A percentile compares a stretch with the other conserved stretches of the same genome.
Evolutionary conservation across 1,140 invertebrate species (phyloP).

Genomic region (Microplitis mediator): DNA sequence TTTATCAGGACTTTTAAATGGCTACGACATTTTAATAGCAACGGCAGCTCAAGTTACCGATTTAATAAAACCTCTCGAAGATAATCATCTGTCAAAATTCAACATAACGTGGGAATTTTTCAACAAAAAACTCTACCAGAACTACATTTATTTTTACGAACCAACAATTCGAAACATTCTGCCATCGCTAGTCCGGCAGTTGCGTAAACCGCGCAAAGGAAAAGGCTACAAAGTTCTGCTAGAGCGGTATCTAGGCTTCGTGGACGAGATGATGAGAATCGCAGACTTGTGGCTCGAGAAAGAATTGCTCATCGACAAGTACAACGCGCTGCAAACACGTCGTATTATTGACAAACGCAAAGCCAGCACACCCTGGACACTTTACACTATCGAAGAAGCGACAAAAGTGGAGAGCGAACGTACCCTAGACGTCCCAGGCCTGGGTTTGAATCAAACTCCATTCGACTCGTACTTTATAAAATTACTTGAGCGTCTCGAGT

Average conservation of each 20-base stretch:
- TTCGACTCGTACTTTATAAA: slow-evolving; percentile 4
- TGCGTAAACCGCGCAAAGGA: slow-evolving; percentile 55
- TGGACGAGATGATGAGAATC: slow-evolving; percentile 70
- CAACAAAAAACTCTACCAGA: slow-evolving; percentile 71
- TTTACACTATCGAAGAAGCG: slow-evolving; percentile 7
- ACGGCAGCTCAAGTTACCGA: slow-evolving; percentile 65
- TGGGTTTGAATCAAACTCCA: neutral
- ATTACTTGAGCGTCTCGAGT: neutral
- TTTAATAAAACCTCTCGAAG: slow-evolving; percentile 65
- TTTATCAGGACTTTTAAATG: slow-evolving; percentile 64
- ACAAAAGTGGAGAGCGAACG: neutral
- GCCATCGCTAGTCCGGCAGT: slow-evolving; percentile 40
- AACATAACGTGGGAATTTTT: slow-evolving; percentile 69
- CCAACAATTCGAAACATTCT: slow-evolving; percentile 68
- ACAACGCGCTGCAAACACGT: slow-evolving; percentile 34
- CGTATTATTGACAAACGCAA: slow-evolving; percentile 28
- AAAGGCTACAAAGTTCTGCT: slow-evolving; percentile 64
- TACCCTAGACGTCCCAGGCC: slow-evolving; percentile 6
- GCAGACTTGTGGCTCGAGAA: slow-evolving; percentile 66
- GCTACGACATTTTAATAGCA: slow-evolving; percentile 67
- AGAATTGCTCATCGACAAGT: slow-evolving; percentile 67
- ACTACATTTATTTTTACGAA: slow-evolving; percentile 67
- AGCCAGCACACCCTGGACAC: neutral
- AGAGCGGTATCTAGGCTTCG: slow-evolving; percentile 67
- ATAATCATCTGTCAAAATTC: slow-evolving; percentile 65